Evolutionary conservation across 2,888 invertebrate genomes (phyloP).

Genomic region (Callimorpha dominula): DNA sequence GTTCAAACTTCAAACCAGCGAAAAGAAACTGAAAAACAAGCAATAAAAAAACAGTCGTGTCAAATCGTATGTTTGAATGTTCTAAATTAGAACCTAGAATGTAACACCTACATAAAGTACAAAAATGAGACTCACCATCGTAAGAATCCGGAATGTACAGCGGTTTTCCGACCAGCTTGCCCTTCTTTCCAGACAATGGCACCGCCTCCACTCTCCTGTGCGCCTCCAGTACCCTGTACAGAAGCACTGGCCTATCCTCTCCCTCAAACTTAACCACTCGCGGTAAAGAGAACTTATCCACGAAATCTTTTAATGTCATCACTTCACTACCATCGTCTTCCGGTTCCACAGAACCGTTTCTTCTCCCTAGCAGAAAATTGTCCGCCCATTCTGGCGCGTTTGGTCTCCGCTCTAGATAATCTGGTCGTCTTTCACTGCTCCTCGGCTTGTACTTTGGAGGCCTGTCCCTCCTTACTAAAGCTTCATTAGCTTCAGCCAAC

Average conservation of each 20-base stretch:
- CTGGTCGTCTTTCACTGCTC: constrained; percentile 82
- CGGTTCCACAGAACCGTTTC: constrained; percentile 78
- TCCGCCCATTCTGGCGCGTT: constrained; percentile 79
- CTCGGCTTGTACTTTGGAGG: constrained; percentile 81
- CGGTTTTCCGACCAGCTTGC: constrained; percentile 86
- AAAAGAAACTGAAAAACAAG: too few species aligned
- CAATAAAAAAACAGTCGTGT: too few species aligned
- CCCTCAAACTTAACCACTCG: constrained; percentile 87
- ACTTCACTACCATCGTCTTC: constrained; percentile 82
- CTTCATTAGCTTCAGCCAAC: constrained; percentile 84
- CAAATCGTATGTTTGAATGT: too few species aligned
- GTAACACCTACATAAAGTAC: not conserved
- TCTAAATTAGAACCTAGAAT: too few species aligned
- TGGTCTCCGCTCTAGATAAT: constrained; percentile 75
- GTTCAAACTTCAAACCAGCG: too few species aligned
- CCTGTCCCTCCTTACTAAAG: constrained; percentile 77
- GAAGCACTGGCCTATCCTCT: constrained; percentile 86
- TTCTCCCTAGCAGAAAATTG: constrained; percentile 76
- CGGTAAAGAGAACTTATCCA: constrained; percentile 88
- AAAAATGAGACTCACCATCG: constrained; percentile 83
- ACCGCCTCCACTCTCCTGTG: constrained; percentile 89
- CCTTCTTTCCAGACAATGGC: constrained; percentile 85
- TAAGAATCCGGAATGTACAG: constrained; percentile 89
- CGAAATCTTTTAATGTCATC: constrained; percentile 86
- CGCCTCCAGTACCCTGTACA: constrained; percentile 88